Evolutionary conservation across 92 coral and sea anemone genomes (phyloP).

Genomic region (Heliopora coerulea): DNA sequence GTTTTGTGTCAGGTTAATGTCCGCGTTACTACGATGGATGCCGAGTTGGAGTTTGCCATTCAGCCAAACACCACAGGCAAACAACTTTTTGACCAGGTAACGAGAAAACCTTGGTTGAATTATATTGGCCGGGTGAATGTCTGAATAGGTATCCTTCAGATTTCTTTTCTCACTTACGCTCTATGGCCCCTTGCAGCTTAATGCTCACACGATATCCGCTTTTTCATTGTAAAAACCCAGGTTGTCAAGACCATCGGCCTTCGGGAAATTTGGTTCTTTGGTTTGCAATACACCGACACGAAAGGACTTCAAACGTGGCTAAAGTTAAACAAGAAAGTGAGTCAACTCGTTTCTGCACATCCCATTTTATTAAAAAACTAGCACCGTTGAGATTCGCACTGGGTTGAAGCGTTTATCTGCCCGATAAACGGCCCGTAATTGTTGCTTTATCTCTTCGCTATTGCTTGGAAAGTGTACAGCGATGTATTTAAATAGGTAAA

Average conservation of each 20-base stretch:
- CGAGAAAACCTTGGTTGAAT: background rate
- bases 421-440: background rate
- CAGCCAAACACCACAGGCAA: conserved; percentile 98
- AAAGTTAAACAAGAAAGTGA: conserved; percentile 85
- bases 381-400: too few species aligned
- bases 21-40: conserved; percentile 92
- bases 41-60: conserved; percentile 93
- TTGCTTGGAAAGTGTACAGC: too few species aligned
- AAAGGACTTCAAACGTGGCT: conserved; percentile 81
- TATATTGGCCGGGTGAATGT: too few species aligned
- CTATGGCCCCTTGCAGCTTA: background rate
- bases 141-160: too few species aligned
- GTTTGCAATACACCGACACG: conserved; percentile 70
- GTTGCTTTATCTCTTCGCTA: background rate
- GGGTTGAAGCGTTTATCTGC: too few species aligned
- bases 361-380: too few species aligned
- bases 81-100: conserved; percentile 92
- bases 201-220: background rate
- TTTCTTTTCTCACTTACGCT: background rate
- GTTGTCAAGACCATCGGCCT: conserved; percentile 92
- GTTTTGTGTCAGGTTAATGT: conserved; percentile 69
- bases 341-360: background rate
- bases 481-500: background rate
- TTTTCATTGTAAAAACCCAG: conserved; percentile 35
- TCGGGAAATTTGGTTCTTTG: conserved; percentile 96